A percentile compares a stretch with the other conserved stretches of the same genome.
phyloP scores from a whole-genome alignment of 2,797 vertebrate species.

The Malurus leucopterus region DNA sequence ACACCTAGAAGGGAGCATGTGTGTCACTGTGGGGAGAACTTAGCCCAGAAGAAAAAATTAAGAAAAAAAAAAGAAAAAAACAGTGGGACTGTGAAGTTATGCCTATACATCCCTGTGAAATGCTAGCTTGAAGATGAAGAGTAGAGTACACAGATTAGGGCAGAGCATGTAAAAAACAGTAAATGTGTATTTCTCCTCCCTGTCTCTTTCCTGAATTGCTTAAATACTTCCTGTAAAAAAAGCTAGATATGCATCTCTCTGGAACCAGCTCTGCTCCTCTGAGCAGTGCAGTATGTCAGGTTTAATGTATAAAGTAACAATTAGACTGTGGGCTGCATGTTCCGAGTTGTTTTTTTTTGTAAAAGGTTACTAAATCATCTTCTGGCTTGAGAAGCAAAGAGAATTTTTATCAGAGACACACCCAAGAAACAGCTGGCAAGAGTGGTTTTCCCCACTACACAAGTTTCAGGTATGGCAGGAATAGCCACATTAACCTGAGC shows the following conservation, averaged over 20 bases:
- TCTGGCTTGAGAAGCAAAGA: background rate
- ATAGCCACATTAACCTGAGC: background rate
- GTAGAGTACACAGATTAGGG: background rate
- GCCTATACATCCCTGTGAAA: background rate
- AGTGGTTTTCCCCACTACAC: background rate
- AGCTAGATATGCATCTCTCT: background rate
- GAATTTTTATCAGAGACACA: slow-evolving; percentile 34
- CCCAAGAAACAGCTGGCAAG: slow-evolving; percentile 25
- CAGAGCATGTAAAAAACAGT: background rate
- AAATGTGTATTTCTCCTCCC: background rate
- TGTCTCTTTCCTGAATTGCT: background rate
- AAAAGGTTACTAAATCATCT: slow-evolving; percentile 5
- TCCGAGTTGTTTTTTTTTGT: background rate
- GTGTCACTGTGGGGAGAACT: background rate
- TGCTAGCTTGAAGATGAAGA: background rate
- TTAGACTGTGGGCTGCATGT: background rate
- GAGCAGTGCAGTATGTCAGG: background rate
- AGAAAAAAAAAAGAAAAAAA: too few species aligned
- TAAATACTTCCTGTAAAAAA: background rate
- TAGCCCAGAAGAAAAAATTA: background rate
- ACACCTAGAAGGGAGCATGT: background rate
- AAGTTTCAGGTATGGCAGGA: slow-evolving; percentile 40
- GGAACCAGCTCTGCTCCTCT: background rate
- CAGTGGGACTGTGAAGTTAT: background rate
- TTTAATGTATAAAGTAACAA: background rate